Evolutionary conservation across 2,888 invertebrate species (phyloP).

Genomic region (Platypus cylindrus): DNA sequence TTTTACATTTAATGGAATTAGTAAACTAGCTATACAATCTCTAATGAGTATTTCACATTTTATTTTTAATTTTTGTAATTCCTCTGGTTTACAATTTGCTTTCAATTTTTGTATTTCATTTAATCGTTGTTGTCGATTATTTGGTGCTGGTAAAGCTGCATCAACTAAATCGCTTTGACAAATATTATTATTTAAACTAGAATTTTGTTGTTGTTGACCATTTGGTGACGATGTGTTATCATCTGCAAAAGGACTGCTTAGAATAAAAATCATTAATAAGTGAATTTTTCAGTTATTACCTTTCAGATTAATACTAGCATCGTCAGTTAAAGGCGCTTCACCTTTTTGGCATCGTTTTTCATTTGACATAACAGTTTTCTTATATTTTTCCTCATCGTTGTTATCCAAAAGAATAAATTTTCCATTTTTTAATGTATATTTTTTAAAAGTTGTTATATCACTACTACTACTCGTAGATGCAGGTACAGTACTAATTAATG

Average conservation of each 20-base stretch:
- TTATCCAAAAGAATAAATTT: constrained; percentile 22
- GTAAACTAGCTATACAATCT: constrained; percentile 69
- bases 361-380: constrained; percentile 13
- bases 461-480: constrained; percentile 33
- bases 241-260: not conserved
- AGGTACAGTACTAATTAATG: constrained; percentile 38
- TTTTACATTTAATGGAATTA: constrained; percentile 67
- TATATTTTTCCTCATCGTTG: too few species aligned
- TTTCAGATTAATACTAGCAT: constrained; percentile 19
- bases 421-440: constrained; percentile 29
- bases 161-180: constrained; percentile 56
- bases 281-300: constrained; percentile 18
- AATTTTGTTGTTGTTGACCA: constrained; percentile 25
- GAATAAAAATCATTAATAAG: not conserved
- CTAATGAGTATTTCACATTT: constrained; percentile 53
- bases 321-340: constrained; percentile 27
- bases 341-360: constrained; percentile 30
- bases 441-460: too few species aligned
- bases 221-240: constrained; percentile 22
- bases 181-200: constrained; percentile 31
- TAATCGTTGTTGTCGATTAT: constrained; percentile 52
- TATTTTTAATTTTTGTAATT: constrained; percentile 55
- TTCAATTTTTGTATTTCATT: constrained; percentile 58
- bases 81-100: constrained; percentile 70
- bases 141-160: constrained; percentile 53